phyloP scores from a whole-genome alignment of 2,797 vertebrate genomes.

The Clamator glandarius region DNA sequence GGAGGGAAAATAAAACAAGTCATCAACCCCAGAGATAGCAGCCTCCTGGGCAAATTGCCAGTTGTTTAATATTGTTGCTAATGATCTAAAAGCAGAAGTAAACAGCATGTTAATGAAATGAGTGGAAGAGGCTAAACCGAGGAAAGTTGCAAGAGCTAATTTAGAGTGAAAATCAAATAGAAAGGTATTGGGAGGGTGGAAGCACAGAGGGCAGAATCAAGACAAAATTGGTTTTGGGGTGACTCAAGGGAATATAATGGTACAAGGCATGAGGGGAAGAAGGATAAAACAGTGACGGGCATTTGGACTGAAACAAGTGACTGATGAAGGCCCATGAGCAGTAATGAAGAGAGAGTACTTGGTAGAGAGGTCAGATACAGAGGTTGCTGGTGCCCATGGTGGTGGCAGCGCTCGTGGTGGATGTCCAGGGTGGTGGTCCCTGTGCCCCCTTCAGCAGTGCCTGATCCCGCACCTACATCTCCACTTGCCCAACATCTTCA shows the following conservation, averaged over 20 bases:
- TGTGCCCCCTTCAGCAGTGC: no score
- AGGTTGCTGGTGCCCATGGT: no score
- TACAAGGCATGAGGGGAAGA: not conserved
- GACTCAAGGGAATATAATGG: not conserved
- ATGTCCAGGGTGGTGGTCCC: no score
- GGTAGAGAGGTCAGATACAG: not conserved
- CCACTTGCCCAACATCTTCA: accelerated
- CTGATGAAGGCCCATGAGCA: accelerated
- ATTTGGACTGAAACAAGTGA: accelerated
- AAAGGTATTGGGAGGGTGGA: not conserved
- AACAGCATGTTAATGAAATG: constrained; percentile 65
- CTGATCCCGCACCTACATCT: no score
- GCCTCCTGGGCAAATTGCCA: constrained; percentile 66
- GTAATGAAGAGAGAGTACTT: not conserved
- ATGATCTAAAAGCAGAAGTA: constrained; percentile 68
- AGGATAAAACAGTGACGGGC: not conserved
- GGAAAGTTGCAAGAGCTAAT: not conserved
- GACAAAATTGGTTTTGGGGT: not conserved
- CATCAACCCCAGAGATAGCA: constrained; percentile 32
- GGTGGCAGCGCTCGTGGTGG: no score
- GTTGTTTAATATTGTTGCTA: constrained; percentile 68
- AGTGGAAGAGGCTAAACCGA: constrained; percentile 49
- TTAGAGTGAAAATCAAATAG: constrained; percentile 1
- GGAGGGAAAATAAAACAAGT: constrained; percentile 48
- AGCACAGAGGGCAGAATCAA: not conserved